Evolutionary conservation across 1,140 invertebrate genomes (phyloP).

Genomic region (Brachionus manjavacas): DNA sequence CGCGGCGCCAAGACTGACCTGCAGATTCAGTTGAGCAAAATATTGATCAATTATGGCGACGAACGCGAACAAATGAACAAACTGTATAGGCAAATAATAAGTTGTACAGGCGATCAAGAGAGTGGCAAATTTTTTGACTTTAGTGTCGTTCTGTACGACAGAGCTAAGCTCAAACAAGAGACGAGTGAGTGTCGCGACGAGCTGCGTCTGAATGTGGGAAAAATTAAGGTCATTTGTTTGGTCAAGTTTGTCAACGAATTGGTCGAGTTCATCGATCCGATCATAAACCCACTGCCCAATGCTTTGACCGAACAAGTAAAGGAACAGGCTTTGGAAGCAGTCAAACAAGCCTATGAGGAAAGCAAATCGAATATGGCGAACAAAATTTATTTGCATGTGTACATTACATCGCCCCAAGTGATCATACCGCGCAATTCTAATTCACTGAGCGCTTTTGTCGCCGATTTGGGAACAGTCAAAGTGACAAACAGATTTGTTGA

Average conservation of each 20-base stretch:
- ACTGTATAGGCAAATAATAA: conserved; percentile 21
- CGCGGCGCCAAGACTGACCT: neutral
- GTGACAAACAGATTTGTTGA: conserved; percentile 72
- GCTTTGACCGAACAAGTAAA: conserved; percentile 36
- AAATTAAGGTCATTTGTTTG: conserved; percentile 36
- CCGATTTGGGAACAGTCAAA: conserved; percentile 70
- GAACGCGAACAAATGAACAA: neutral
- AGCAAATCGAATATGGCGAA: conserved; percentile 57
- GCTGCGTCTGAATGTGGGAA: neutral
- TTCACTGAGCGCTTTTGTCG: conserved; percentile 71
- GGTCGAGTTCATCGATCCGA: conserved; percentile 36
- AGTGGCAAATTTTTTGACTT: conserved; percentile 32
- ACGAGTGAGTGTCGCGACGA: neutral
- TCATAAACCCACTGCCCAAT: conserved; percentile 17
- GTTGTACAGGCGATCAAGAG: neutral
- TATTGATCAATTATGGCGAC: conserved; percentile 23
- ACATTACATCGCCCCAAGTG: conserved; percentile 70
- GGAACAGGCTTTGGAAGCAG: conserved; percentile 39
- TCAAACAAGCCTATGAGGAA: conserved; percentile 32
- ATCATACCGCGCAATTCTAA: conserved; percentile 73
- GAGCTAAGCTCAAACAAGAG: neutral
- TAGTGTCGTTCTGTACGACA: neutral
- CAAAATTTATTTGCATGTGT: conserved; percentile 67
- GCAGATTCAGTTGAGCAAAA: conserved; percentile 8
- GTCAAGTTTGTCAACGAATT: conserved; percentile 40